Evolutionary conservation across 2,113 vertebrate species (phyloP).

Genomic region (Ramphastos sulfuratus): DNA sequence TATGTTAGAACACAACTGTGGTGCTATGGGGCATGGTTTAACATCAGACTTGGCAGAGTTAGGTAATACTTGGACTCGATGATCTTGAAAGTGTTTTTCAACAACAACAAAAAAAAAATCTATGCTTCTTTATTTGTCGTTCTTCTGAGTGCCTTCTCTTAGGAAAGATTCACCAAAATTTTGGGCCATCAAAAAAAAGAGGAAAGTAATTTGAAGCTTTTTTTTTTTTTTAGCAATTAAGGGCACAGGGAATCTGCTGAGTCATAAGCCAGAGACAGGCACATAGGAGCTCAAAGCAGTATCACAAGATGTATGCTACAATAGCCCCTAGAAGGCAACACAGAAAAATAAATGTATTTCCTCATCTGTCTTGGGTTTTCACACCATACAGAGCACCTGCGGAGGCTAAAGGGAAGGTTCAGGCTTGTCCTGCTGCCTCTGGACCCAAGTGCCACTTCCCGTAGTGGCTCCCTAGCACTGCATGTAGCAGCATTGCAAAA

Average conservation of each 20-base stretch:
- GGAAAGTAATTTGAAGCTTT: not conserved
- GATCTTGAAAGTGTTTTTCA: no score
- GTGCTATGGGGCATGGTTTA: no score
- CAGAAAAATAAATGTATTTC: not conserved
- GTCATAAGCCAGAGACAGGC: not conserved
- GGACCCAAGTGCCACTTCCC: not conserved
- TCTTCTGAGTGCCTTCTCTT: not conserved
- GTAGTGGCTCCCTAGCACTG: fast-evolving
- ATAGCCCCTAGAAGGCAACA: not conserved
- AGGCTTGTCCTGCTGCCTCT: not conserved
- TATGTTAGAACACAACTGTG: no score
- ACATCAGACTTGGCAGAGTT: no score
- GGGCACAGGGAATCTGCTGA: not conserved
- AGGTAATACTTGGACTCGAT: no score
- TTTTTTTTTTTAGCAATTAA: not conserved
- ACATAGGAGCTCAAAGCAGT: not conserved
- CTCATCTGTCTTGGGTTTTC: not conserved
- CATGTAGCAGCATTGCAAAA: fast-evolving
- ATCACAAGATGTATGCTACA: not conserved
- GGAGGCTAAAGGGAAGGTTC: not conserved
- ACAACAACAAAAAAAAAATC: not conserved
- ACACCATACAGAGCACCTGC: fast-evolving
- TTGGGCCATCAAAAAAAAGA: not conserved
- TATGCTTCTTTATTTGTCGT: no score
- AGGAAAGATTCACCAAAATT: not conserved